Evolutionary conservation across 1,140 invertebrate species (phyloP), one percentile per base, ranked within the genome.

Genomic region (Cecropterus lyciades): DNA sequence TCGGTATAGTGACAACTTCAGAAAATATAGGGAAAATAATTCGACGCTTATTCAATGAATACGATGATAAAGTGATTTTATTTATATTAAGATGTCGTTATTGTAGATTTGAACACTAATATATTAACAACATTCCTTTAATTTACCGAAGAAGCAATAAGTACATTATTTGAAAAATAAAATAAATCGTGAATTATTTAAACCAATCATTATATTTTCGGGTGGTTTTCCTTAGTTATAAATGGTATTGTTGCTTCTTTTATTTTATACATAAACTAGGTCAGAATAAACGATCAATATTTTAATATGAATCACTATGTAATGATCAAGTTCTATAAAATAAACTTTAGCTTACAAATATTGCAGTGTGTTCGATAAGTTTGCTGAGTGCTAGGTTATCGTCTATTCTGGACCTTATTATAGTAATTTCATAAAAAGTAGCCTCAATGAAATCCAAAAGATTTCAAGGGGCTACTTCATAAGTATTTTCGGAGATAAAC

Each of bases 391-490:
- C n/a, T 16, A 59, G 33, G 14, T 30, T 27, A 60, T 60, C 43
- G 10, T 33, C 14, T 27, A 59, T 49, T n/a, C 24, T 48, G 43
- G 14, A 45, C 27, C 14, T 46, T 17, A 30, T 33, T 7, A 49
- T 13, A 8, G 20, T 5, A 48, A 60, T 17, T 56, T 52, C 15
- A 60, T 53, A 67, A 75, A n/a, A 79, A 85, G 77, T 81, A 69
- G 79, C 80, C 79, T 75, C 79, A 77, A 56, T 80, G 75, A 82
- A 82, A 87, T 86, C 75, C 65, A 65, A 51, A 68, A 69, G 75
- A 86, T 90, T 87, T 88, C 78, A 86, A 69, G 72, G 80, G 67
- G 83, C 82, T 79, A 78, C 82, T 84, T 73, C 7, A 71, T 42
- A 40, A 65, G 40, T 64, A 53, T 57, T 57, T 48, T n/a, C 1